These are phyloP conservation scores for Cephus runcator DNA, from an alignment of 2,888 invertebrate species.

Conservation along the genomic window DNA sequence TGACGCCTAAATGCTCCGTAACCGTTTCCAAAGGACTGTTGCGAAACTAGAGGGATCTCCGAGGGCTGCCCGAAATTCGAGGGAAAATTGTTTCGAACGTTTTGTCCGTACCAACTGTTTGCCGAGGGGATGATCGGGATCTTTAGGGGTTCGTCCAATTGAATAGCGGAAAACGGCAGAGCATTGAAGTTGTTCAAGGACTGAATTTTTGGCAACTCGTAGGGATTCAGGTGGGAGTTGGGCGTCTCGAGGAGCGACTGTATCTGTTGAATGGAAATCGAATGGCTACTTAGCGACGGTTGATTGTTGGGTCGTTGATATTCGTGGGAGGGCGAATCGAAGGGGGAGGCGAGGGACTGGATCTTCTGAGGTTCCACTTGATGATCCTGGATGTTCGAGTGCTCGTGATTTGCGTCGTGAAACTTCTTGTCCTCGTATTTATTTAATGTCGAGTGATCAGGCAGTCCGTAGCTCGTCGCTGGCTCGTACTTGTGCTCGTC, in stretches of 20 bases:
- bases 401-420: conserved; percentile 13
- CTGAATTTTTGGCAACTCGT: not conserved
- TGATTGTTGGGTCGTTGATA: too few relatives aligned
- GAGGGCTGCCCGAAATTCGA: too few relatives aligned
- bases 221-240: not conserved
- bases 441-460: conserved; percentile 11
- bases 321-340: too few relatives aligned
- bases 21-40: too few relatives aligned
- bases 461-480: conserved; percentile 20
- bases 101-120: too few relatives aligned
- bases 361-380: conserved; percentile 2
- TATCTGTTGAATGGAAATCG: too few relatives aligned
- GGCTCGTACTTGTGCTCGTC: conserved; percentile 21
- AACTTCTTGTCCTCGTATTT: conserved; percentile 6
- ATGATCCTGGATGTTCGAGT: conserved; percentile 3
- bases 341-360: not conserved
- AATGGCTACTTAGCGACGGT: too few relatives aligned
- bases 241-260: not conserved
- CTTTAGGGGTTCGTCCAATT: not conserved
- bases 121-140: not conserved
- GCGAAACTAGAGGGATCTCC: too few relatives aligned
- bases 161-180: not conserved
- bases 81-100: too few relatives aligned
- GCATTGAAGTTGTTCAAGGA: not conserved
- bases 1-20: not conserved